Evolutionary conservation across 2,113 vertebrate genomes (phyloP), one percentile per base, ranked within the genome.

Genomic region (Rafetus swinhoei): DNA sequence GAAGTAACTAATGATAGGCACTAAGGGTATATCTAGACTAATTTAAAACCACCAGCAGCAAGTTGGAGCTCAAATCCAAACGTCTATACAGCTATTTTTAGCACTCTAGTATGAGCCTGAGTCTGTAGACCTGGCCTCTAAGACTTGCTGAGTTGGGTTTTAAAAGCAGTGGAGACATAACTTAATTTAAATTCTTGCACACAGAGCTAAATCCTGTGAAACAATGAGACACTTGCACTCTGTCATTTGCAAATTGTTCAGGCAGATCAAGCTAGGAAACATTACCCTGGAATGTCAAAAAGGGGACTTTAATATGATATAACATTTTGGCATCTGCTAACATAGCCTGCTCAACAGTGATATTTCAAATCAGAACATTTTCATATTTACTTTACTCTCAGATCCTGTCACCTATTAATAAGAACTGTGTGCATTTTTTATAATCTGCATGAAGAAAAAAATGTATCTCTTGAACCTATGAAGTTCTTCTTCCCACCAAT

Each of bases 211-310:
- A 35, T 19, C 14, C 39, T 16, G 55, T 55, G 72, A n/a, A 50
- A 35, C 77, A 85, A 24, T 50, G 45, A 27, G 7, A 87, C 52
- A 91, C 93, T 87, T 88, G 60, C 27, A 79, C 77, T 88, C n/a
- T 35, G n/a, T n/a, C 39, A 11, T 16, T 76, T 94, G 54, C 56
- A 94, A 81, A 86, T 6, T 65, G 56, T 89, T 83, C 39, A 25
- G 93, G 57, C 45, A 91, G 95, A 83, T 77, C 62, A 93, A 85
- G 72, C 86, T 76, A 57, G 27, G 25, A 95, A 22, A 84, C 32
- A 87, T 6, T 82, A 83, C 60, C 60, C 5, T 1, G 24, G 13
- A 35, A 81, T 72, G 53, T 87, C 84, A 95, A 7, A 85, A 59
- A 84, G 24, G 83, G 83, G 57, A 57, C 14, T 53, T 77, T 60